Base-by-base conservation (phyloP, 2,888 invertebrate species). In the Ectobius pallidus region DNA sequence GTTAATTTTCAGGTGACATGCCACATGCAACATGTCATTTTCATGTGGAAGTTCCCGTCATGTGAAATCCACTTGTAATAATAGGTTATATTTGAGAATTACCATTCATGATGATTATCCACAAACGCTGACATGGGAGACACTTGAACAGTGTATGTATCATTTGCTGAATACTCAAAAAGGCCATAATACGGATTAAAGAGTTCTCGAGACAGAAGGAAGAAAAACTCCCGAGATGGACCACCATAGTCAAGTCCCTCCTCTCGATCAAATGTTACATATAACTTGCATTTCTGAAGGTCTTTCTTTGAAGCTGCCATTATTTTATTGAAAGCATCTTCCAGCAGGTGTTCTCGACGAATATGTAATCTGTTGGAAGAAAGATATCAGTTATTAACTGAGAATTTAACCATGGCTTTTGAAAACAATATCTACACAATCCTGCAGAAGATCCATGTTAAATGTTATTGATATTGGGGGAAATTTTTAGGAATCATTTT, bases 161-260 rank as follows among this genome's bases (percentile, higher is more conserved):
- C 97, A 81, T 97, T 97, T 62, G 97, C 97, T 0, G 97, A 97
- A 83, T 99, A 99, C 85, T 99, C 98, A 84, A 99, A 99, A 74
- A 98, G 88, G 0, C 98, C 98, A 80, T 99, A 98, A 84, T 98
- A 98, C 0, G 99, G 99, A 87, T 99, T 98, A 85, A 99, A 99
- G 11, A 99, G 88, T 82, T 99, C 97, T 70, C 98, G 87, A 0
- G 97, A 98, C n/a, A 99, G 86, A 32, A 99, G 89, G 84, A 97
- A 98, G 89, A 99, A 99, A 85, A 99, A 97, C 85, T 99, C 99
- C 32, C 97, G 87, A 14, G 97, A 97, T 1, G 98, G 98, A 0
- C 99, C 99, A 58, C 99, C 98, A 83, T 99, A 99, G 85, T 99
- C 99, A 73, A 99, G 85, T 34, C 97, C 98, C 82, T 98, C 97